These are phyloP conservation scores for Timandra comae DNA, from an alignment of 2,888 invertebrate genomes.

Conservation along the genomic window DNA sequence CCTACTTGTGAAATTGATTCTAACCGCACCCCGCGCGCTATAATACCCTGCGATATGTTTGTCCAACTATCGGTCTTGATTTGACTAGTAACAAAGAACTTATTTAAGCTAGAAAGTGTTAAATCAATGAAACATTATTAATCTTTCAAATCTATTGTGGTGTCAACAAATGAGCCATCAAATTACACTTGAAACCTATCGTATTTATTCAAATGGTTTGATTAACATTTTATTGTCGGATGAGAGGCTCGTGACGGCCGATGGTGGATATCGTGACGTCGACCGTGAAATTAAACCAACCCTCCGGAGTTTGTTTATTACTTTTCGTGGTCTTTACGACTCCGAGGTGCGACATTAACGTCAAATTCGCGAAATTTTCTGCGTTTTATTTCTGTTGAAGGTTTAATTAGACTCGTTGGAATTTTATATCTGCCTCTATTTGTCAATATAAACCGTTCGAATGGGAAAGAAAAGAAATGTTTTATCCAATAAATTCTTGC, in stretches of 20 bases:
- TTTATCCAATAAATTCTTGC: too few species aligned
- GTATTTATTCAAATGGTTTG: constrained; percentile 12
- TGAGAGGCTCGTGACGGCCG: constrained; percentile 5
- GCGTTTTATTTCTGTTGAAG: constrained; percentile 1
- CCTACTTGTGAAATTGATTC: constrained; percentile 8
- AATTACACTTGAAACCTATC: too few species aligned
- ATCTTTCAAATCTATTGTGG: constrained; percentile 1
- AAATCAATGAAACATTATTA: too few species aligned
- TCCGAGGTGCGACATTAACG: constrained; percentile 8
- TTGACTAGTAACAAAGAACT: too few species aligned
- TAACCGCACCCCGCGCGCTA: constrained; percentile 17
- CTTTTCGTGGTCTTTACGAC: constrained; percentile 10
- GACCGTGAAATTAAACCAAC: constrained; percentile 25
- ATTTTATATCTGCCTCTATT: background rate
- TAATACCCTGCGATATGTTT: too few species aligned
- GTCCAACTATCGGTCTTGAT: too few species aligned
- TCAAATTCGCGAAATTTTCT: constrained; percentile 11
- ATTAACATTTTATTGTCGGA: constrained; percentile 1
- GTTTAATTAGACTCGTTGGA: background rate
- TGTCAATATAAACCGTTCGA: too few species aligned
- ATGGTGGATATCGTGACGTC: constrained; percentile 9
- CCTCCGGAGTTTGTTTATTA: constrained; percentile 17
- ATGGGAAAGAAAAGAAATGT: too few species aligned
- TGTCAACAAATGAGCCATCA: too few species aligned
- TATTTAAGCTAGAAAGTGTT: too few species aligned